Percentiles rank a stretch among this genome's conserved stretches.
Evolutionary conservation across 2,888 invertebrate species (phyloP).

Genomic region (Tenthredo livida): DNA sequence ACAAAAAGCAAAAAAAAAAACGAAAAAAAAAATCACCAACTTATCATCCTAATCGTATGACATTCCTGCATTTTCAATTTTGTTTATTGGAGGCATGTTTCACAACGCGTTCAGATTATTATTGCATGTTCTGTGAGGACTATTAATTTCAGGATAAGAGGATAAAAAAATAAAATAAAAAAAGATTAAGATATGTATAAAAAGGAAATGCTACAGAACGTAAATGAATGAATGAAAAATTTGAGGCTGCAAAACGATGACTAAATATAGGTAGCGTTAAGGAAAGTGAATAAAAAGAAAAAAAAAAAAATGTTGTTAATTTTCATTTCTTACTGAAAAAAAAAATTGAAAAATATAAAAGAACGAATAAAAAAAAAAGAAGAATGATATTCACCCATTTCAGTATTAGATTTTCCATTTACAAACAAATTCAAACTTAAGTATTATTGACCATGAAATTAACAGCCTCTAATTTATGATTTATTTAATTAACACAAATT

Average conservation of each 20-base stretch:
- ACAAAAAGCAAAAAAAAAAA: neutral
- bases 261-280: constrained; percentile 7
- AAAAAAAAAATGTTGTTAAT: neutral
- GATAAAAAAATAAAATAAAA: no score
- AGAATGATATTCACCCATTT: neutral
- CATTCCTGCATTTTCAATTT: constrained; percentile 44
- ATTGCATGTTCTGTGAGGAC: constrained; percentile 3
- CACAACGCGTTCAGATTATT: constrained; percentile 8
- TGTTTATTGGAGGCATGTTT: neutral
- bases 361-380: neutral
- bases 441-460: constrained; percentile 3
- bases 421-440: neutral
- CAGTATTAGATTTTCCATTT: constrained; percentile 37
- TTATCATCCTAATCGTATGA: constrained; percentile 26
- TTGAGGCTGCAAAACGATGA: constrained; percentile 8
- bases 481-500: constrained; percentile 11
- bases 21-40: neutral
- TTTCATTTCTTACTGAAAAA: neutral
- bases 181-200: no score
- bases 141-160: neutral
- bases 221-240: neutral
- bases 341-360: neutral
- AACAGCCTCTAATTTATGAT: constrained; percentile 31
- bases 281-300: neutral
- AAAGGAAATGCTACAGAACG: neutral